phyloP scores from a whole-genome alignment of 2,888 invertebrate species.

The Tenthredo scrophulariae region DNA sequence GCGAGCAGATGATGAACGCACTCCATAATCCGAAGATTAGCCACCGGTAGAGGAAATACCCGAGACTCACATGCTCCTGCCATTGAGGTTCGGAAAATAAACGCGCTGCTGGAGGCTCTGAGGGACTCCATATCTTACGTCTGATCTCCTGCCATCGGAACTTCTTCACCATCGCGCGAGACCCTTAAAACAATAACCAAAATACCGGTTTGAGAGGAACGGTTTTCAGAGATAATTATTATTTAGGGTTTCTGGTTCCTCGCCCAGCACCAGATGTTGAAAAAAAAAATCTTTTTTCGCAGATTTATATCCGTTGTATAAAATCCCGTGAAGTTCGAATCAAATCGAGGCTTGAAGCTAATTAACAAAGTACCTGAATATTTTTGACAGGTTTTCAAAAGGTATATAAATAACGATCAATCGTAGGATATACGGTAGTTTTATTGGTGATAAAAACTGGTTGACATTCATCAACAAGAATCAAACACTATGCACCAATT shows the following conservation, averaged over 20 bases:
- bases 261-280: not conserved
- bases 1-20: conserved; percentile 76
- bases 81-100: conserved; percentile 70
- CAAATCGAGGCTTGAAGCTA: not conserved
- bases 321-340: not conserved
- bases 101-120: conserved; percentile 68
- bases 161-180: conserved; percentile 76
- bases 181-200: conserved; percentile 66
- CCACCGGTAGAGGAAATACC: conserved; percentile 81
- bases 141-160: conserved; percentile 73
- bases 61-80: conserved; percentile 62
- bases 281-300: not conserved
- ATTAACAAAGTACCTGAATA: not conserved
- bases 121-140: conserved; percentile 67
- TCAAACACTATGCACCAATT: not conserved
- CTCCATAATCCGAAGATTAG: conserved; percentile 79
- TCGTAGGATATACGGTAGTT: not conserved
- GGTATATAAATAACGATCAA: not conserved
- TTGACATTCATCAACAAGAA: not conserved
- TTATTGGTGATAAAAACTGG: not conserved
- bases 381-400: not conserved
- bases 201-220: not conserved
- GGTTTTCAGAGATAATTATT: not conserved
- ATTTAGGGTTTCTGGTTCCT: not conserved
- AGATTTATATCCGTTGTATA: not conserved